Evolutionary conservation across 2,888 invertebrate genomes (phyloP).

Genomic region (Thalpophila matura): DNA sequence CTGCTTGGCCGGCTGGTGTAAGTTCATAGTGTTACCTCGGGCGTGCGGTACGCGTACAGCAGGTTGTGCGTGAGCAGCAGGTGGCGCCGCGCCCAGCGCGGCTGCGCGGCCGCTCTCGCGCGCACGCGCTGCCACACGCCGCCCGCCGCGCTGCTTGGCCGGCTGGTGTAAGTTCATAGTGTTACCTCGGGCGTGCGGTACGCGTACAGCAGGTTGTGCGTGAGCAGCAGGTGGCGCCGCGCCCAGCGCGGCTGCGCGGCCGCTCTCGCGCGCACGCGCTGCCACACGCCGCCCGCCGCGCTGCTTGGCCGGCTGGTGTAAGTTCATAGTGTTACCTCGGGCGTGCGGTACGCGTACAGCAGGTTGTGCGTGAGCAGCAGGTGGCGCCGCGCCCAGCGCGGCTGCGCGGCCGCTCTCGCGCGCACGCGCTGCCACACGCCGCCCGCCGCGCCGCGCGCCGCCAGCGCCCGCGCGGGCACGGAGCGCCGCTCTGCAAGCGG

Average conservation of each 20-base stretch:
- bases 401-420: conserved; percentile 47
- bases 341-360: conserved; percentile 61
- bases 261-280: conserved; percentile 8
- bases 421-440: conserved; percentile 77
- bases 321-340: neutral
- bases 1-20: no score
- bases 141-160: no score
- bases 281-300: no score
- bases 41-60: conserved; percentile 27
- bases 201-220: conserved; percentile 80
- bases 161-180: no score
- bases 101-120: conserved; percentile 12
- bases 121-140: conserved; percentile 16
- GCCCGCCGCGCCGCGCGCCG: conserved; percentile 75
- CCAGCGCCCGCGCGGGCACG: conserved; percentile 72
- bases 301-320: no score
- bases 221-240: conserved; percentile 78
- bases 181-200: conserved; percentile 67
- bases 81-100: conserved; percentile 78
- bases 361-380: conserved; percentile 79
- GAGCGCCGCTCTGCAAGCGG: conserved; percentile 73
- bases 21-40: no score
- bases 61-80: conserved; percentile 53
- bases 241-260: conserved; percentile 74
- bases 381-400: conserved; percentile 75